These are phyloP conservation scores for Ceyx margarethae DNA, from an alignment of 2,113 vertebrate species.

Conservation along the genomic window DNA sequence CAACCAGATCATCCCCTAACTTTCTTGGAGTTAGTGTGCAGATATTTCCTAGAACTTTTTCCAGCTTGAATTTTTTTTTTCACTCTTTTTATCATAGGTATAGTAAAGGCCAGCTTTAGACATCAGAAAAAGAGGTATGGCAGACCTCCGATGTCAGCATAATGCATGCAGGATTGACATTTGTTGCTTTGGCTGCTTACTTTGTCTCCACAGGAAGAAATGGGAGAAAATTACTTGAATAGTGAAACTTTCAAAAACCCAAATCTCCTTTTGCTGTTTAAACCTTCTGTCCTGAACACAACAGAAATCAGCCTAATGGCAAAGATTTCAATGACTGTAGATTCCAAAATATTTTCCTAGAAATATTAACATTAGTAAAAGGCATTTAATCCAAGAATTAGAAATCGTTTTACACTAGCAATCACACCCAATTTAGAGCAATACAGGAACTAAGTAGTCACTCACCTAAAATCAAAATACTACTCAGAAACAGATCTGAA, in stretches of 20 bases:
- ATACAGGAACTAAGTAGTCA: neutral
- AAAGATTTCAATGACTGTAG: neutral
- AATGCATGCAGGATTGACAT: neutral
- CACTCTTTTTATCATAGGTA: neutral
- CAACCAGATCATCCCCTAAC: neutral
- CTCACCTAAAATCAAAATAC: neutral
- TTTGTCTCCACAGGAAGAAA: neutral
- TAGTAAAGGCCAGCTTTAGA: neutral
- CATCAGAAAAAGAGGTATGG: neutral
- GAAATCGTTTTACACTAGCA: neutral
- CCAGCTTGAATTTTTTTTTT: neutral
- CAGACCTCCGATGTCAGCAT: neutral
- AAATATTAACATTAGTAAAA: neutral
- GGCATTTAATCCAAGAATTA: neutral
- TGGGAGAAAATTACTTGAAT: neutral
- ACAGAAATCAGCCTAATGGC: neutral
- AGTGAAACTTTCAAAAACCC: neutral
- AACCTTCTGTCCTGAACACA: neutral
- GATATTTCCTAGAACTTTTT: neutral
- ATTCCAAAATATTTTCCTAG: neutral
- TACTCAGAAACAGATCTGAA: neutral
- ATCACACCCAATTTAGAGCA: neutral
- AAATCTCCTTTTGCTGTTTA: neutral
- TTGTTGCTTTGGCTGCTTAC: neutral
- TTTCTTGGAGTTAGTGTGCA: neutral